Evolutionary conservation across 1,140 invertebrate species (phyloP).

Genomic region (Trichonephila clavipes): DNA sequence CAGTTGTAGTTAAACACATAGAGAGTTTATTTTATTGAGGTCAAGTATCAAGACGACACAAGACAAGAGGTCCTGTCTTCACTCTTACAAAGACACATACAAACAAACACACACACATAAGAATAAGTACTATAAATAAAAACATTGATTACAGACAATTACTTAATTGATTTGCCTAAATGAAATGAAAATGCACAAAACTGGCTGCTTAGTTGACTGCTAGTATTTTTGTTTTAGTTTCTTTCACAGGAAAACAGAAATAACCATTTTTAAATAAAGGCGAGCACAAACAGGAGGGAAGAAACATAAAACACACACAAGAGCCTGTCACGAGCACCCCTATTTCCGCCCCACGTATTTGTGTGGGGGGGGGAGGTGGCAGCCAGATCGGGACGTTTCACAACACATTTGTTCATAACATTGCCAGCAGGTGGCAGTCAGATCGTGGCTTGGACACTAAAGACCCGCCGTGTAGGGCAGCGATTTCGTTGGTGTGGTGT

Average conservation of each 20-base stretch:
- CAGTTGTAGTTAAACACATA: neutral
- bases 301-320: slow-evolving; percentile 69
- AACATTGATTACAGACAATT: neutral
- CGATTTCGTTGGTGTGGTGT: no score
- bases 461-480: no score
- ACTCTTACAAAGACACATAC: slow-evolving; percentile 23
- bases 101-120: slow-evolving; percentile 14
- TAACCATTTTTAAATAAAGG: slow-evolving; percentile 45
- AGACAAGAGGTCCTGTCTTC: neutral
- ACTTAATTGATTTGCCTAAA: neutral
- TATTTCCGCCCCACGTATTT: slow-evolving; percentile 73
- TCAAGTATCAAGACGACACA: slow-evolving; percentile 24
- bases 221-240: neutral
- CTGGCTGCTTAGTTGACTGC: slow-evolving; percentile 2
- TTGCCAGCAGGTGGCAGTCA: no score
- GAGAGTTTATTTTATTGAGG: neutral
- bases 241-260: slow-evolving; percentile 6
- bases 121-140: neutral
- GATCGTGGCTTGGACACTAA: no score
- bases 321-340: slow-evolving; percentile 75
- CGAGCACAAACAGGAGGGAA: slow-evolving; percentile 71
- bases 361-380: slow-evolving; percentile 72
- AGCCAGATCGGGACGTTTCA: slow-evolving; percentile 58
- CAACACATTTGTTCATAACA: slow-evolving; percentile 35
- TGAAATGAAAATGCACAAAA: slow-evolving; percentile 13